Percentiles rank a stretch among this genome's conserved stretches.
phyloP scores from a whole-genome alignment of 2,797 vertebrate genomes.

The Eulemur coronatus region DNA sequence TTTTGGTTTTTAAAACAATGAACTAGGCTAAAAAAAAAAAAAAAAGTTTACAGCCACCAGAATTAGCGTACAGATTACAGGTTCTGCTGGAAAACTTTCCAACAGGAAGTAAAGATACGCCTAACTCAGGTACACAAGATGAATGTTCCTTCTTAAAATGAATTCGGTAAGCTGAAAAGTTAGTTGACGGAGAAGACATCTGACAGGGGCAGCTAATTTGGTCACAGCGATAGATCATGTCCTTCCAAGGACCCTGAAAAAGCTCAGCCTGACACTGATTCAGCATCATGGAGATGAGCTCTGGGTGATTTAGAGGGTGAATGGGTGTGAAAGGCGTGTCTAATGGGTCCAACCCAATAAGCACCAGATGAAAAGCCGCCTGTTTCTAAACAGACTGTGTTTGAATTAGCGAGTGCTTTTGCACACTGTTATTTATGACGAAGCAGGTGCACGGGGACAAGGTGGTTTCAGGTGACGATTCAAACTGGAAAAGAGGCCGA shows the following conservation, averaged over 20 bases:
- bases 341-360: conserved; percentile 59
- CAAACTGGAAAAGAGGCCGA: neutral
- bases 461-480: conserved; percentile 59
- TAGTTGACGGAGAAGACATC: conserved; percentile 44
- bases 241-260: conserved; percentile 63
- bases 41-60: neutral
- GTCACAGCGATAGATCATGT: conserved; percentile 65
- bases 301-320: conserved; percentile 63
- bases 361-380: conserved; percentile 50
- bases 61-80: neutral
- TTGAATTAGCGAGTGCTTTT: neutral
- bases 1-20: conserved; percentile 6
- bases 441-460: conserved; percentile 67
- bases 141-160: conserved; percentile 40
- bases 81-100: neutral
- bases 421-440: conserved; percentile 71
- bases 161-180: conserved; percentile 48
- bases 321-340: conserved; percentile 67
- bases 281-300: neutral
- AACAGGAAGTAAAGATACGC: neutral
- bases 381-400: conserved; percentile 44
- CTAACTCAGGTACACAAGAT: neutral
- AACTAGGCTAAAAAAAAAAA: neutral
- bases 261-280: conserved; percentile 44
- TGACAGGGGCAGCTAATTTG: conserved; percentile 55